phyloP scores from a whole-genome alignment of 1,140 invertebrate genomes.

The Lepidurus packardi region DNA sequence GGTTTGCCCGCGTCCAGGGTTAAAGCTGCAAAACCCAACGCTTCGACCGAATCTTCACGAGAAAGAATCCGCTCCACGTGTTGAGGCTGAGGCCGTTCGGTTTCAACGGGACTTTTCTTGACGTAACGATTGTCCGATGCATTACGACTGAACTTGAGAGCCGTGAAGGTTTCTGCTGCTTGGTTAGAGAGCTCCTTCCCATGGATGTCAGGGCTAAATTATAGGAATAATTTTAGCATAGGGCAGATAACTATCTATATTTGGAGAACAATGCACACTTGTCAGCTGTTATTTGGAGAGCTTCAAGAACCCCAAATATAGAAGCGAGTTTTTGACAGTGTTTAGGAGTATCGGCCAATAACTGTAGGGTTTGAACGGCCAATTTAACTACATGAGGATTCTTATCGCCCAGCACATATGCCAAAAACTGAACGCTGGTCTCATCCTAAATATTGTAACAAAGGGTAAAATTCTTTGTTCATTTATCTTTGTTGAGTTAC shows the following conservation, averaged over 20 bases:
- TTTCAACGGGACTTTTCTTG: conserved; percentile 23
- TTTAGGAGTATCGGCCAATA: conserved; percentile 36
- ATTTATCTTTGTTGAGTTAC: background rate
- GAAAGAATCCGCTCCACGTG: conserved; percentile 5
- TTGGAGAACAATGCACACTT: conserved; percentile 27
- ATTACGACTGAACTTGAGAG: conserved; percentile 36
- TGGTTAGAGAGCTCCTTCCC: conserved; percentile 35
- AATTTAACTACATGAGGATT: conserved; percentile 35
- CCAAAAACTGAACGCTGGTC: conserved; percentile 39
- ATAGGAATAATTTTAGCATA: background rate
- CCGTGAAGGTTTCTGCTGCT: conserved; percentile 38
- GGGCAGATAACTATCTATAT: background rate
- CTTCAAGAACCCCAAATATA: conserved; percentile 38
- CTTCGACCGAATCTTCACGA: conserved; percentile 36
- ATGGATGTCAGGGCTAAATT: conserved; percentile 34
- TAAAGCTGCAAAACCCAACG: conserved; percentile 21
- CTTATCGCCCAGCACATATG: conserved; percentile 39
- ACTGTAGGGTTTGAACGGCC: conserved; percentile 37
- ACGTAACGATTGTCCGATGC: conserved; percentile 26
- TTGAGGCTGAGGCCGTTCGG: background rate
- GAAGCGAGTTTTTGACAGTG: conserved; percentile 37
- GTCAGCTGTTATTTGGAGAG: conserved; percentile 38
- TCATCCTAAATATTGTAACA: conserved; percentile 35
- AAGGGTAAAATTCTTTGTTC: background rate
- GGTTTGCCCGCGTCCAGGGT: conserved; percentile 21